Evolutionary conservation across 2,797 vertebrate genomes (phyloP), one percentile per base, ranked within the genome.

Genomic region (Lithobates sylvaticus): DNA sequence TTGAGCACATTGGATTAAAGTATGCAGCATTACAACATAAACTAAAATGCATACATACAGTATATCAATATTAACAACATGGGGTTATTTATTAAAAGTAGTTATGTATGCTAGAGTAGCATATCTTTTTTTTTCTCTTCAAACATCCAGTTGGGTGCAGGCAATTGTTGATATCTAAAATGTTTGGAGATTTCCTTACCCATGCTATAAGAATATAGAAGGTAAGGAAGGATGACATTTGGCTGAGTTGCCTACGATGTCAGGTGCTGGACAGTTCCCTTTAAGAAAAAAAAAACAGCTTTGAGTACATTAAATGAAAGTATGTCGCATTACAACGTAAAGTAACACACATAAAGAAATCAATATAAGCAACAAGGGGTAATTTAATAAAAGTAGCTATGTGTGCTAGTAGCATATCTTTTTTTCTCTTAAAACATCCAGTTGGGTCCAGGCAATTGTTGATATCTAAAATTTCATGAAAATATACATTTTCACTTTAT

Each of bases 141-240:
- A 18, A 54, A 54, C 13, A 50, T 15, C 47, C 47, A 50, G 47
- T 23, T 58, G 54, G 16, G 7, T 58, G 18, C 5, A 21, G 54
- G 54, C 21, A 23, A 58, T 21, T 58, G 16, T 8, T 21, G 21
- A 23, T 58, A 58, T 50, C 15, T 50, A 44, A 68, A 99, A 99
- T 1, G 98, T 99, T 42, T 99, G 98, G 98, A 95, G 98, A 90
- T 99, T 99, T 91, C 98, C 98, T 0, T 99, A 99, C 90, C 97
- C 99, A 88, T 99, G 98, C 93, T 99, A 99, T 95, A 99, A 99
- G 93, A 99, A 99, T 84, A 98, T 98, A 92, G 98, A 98, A 95
- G 98, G 98, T 98, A 95, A 96, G 96, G 79, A 42, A 70, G 71
- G 39, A 44, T 50, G 74, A 0, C 44, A 0, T 84, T 67, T 79